Conservation (phyloP, 2,888 invertebrate species). For the Diarsia dahlii region DNA sequence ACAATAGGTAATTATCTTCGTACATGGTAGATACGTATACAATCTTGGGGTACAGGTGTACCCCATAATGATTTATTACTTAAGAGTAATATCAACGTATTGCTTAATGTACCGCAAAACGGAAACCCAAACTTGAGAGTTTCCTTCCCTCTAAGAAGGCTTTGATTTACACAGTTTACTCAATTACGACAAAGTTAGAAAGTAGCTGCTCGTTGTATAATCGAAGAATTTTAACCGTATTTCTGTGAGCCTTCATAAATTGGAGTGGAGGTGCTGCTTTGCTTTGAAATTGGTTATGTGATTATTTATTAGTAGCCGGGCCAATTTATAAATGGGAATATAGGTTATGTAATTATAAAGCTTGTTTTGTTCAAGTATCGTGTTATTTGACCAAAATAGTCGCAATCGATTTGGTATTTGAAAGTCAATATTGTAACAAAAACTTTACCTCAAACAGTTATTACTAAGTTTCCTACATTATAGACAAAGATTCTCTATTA, state of each 20-base stretch:
- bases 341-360: background rate
- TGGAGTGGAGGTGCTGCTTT: background rate
- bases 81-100: conserved; percentile 37
- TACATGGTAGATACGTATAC: background rate
- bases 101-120: conserved; percentile 61
- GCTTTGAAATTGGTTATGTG: background rate
- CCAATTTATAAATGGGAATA: background rate
- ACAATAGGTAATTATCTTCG: background rate
- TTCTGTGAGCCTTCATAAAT: conserved; percentile 12
- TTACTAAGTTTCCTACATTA: background rate
- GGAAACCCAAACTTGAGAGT: conserved; percentile 53
- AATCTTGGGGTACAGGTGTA: conserved; percentile 14
- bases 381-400: background rate
- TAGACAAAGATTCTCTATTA: background rate
- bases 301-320: background rate
- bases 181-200: conserved; percentile 57
- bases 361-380: background rate
- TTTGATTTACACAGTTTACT: conserved; percentile 60
- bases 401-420: background rate
- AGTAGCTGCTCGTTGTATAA: conserved; percentile 30
- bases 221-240: conserved; percentile 21
- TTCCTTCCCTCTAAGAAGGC: conserved; percentile 36
- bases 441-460: background rate
- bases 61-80: conserved; percentile 42
- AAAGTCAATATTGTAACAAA: background rate